Evolutionary conservation across 2,888 invertebrate species (phyloP).

Genomic region (Bembecia ichneumoniformis): DNA sequence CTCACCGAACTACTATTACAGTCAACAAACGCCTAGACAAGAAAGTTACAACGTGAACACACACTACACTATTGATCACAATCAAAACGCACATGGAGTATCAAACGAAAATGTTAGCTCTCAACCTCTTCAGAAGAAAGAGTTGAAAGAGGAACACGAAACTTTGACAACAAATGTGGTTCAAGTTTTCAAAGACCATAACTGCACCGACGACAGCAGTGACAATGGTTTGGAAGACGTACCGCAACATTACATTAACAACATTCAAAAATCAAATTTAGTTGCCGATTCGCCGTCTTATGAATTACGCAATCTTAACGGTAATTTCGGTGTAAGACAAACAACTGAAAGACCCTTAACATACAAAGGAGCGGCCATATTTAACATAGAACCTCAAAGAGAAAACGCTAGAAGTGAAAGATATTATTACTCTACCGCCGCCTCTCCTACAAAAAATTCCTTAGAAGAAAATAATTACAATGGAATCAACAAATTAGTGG

Average conservation of each 20-base stretch:
- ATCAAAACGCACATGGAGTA: background rate
- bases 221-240: constrained; percentile 10
- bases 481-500: constrained; percentile 64
- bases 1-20: constrained; percentile 19
- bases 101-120: constrained; percentile 5
- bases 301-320: constrained; percentile 31
- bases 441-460: constrained; percentile 21
- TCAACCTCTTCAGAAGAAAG: constrained; percentile 26
- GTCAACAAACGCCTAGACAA: constrained; percentile 18
- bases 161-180: constrained; percentile 30
- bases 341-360: constrained; percentile 25
- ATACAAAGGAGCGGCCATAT: constrained; percentile 36
- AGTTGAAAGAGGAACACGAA: constrained; percentile 29
- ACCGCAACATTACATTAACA: constrained; percentile 22
- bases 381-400: constrained; percentile 37
- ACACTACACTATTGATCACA: constrained; percentile 4
- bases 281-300: constrained; percentile 29
- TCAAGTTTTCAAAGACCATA: constrained; percentile 54
- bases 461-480: constrained; percentile 29
- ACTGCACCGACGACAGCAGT: constrained; percentile 36
- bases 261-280: constrained; percentile 28
- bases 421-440: constrained; percentile 35
- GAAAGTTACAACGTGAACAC: constrained; percentile 16
- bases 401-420: constrained; percentile 43
- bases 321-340: constrained; percentile 43